Base-by-base conservation (phyloP, 2,797 vertebrate genomes). In the Tenualosa ilisha region DNA sequence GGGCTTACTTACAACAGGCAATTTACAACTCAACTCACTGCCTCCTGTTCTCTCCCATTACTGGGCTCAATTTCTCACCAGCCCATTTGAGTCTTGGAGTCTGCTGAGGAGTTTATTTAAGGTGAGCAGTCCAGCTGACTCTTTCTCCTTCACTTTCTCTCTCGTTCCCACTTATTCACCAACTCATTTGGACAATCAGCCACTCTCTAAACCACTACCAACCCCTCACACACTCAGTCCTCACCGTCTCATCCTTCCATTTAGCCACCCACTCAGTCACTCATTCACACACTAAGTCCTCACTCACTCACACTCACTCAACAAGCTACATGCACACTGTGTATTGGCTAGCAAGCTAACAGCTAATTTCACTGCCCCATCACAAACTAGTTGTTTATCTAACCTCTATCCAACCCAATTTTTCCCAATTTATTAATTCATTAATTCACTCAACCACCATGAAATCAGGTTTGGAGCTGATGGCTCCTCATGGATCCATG, bases 261-360 rank as follows among this genome's bases (percentile, higher is more conserved):
- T 31, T 31, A 31, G 31, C 26, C n/a, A 24, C n/a, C 26, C 61
- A 83, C 53, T 83, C 88, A 92, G 91, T 92, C 79, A 91, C 86
- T 90, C 82, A 65, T 12, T 65, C 37, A 46, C 20, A 12, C 61
- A 82, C 87, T 9, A 31, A 31, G 31, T 9, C 49, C 53, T 82
- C 88, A 92, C 91, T 92, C 75, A 91, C 86, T 89, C 82, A n/a
- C n/a, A 31, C 31, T 31, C 31, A 31, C 31, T 31, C 31, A 31
- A 31, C 31, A 31, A 31, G 31, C 31, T 31, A 31, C 31, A 31
- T 1, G 31, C 31, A 31, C 31, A 31, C 31, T 31, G 31, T 31
- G 31, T 31, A 31, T 31, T 31, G 56, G 17, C 56, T 53, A 53
- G 51, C 51, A 53, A 53, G 51, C 51, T 11, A 53, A 53, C 6